A percentile compares a stretch with the other conserved stretches of the same genome.
phyloP scores from a whole-genome alignment of 2,888 invertebrate genomes.

The Parnassius apollo region DNA sequence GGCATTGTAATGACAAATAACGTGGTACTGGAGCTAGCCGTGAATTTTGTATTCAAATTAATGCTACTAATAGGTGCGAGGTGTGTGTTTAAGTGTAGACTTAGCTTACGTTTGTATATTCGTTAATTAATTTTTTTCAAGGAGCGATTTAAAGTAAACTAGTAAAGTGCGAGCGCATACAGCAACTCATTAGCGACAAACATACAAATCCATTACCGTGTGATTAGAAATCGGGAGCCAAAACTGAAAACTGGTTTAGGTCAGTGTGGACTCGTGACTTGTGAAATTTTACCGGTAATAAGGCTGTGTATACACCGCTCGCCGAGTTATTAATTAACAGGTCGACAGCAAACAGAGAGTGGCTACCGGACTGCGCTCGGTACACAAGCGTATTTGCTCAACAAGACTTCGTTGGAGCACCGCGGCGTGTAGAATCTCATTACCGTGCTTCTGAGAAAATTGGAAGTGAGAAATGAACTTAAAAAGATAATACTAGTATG shows the following conservation, averaged over 20 bases:
- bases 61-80: slow-evolving; percentile 64
- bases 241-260: slow-evolving; percentile 64
- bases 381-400: slow-evolving; percentile 68
- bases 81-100: slow-evolving; percentile 59
- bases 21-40: slow-evolving; percentile 72
- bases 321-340: slow-evolving; percentile 80
- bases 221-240: slow-evolving; percentile 67
- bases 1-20: slow-evolving; percentile 77
- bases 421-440: slow-evolving; percentile 75
- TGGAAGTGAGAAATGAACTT: slow-evolving; percentile 75
- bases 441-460: slow-evolving; percentile 73
- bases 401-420: slow-evolving; percentile 63
- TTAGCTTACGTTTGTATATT: slow-evolving; percentile 54
- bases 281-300: slow-evolving; percentile 81
- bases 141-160: slow-evolving; percentile 30
- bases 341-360: slow-evolving; percentile 78
- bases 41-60: slow-evolving; percentile 81
- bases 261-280: slow-evolving; percentile 73
- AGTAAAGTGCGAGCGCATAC: slow-evolving; percentile 27
- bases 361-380: slow-evolving; percentile 75
- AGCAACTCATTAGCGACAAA: slow-evolving; percentile 36
- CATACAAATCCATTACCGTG: slow-evolving; percentile 51
- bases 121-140: slow-evolving; percentile 52
- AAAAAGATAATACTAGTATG: slow-evolving; percentile 65
- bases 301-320: slow-evolving; percentile 77